phyloP scores from a whole-genome alignment of 2,888 invertebrate genomes.

The Priocnemis perturbator region DNA sequence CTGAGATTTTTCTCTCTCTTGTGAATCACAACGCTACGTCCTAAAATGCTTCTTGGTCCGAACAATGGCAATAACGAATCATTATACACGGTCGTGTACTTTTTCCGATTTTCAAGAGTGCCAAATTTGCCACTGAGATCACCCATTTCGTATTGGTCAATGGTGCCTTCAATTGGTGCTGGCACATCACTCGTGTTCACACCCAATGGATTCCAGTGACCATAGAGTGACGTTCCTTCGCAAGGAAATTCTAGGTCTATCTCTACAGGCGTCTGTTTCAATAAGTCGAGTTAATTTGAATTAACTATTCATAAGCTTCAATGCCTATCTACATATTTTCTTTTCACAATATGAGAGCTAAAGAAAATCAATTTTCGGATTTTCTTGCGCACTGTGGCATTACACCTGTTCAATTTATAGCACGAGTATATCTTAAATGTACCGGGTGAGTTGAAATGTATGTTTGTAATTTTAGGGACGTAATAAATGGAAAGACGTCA shows the following conservation, averaged over 20 bases:
- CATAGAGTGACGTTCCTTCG: slow-evolving; percentile 87
- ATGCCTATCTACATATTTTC: no score
- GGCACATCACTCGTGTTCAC: slow-evolving; percentile 82
- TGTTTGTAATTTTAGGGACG: no score
- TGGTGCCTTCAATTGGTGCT: slow-evolving; percentile 81
- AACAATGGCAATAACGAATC: slow-evolving; percentile 89
- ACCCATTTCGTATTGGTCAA: slow-evolving; percentile 91
- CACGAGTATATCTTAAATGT: no score
- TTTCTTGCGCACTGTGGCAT: no score
- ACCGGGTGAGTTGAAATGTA: no score
- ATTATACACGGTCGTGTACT: slow-evolving; percentile 80
- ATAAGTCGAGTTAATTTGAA: not conserved
- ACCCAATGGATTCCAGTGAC: slow-evolving; percentile 90
- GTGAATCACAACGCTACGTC: slow-evolving; percentile 91
- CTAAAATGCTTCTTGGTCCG: slow-evolving; percentile 88
- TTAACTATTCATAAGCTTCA: no score
- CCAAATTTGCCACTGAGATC: slow-evolving; percentile 93
- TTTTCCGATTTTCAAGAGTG: slow-evolving; percentile 80
- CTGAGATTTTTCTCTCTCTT: slow-evolving; percentile 78
- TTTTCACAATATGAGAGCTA: no score
- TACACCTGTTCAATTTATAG: no score
- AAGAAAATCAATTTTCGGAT: no score
- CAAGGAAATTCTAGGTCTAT: slow-evolving; percentile 91
- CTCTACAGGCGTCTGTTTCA: slow-evolving; percentile 85
- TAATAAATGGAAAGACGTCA: no score